Percentiles rank a stretch among this genome's conserved stretches.
Conservation (phyloP, 2,113 vertebrate genomes). For the Spermophilus dauricus region DNA sequence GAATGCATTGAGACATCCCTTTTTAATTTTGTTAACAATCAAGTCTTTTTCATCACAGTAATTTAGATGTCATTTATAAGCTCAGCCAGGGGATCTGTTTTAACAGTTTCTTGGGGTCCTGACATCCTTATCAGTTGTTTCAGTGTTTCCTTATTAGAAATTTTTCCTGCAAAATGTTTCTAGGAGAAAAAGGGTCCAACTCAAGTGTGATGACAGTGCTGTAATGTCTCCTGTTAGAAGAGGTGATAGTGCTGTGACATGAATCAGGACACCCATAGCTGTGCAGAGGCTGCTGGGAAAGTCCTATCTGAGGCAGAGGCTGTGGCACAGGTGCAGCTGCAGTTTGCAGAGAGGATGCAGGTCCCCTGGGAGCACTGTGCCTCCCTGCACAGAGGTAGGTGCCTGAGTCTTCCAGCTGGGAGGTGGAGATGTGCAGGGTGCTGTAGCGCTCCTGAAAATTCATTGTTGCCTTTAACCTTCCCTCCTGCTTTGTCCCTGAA, state of each 20-base stretch:
- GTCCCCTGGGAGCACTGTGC: conserved; percentile 10
- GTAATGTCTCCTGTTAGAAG: not conserved
- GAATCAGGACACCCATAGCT: not conserved
- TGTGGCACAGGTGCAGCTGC: not conserved
- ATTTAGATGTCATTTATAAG: not conserved
- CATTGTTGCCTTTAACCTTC: not conserved
- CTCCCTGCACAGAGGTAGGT: not conserved
- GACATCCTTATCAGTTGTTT: not conserved
- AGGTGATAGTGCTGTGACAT: not conserved
- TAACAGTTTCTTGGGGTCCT: not conserved
- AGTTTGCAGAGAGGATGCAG: not conserved
- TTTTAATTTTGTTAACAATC: too few relatives aligned
- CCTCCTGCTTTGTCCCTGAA: not conserved
- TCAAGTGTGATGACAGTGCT: not conserved
- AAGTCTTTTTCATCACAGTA: not conserved
- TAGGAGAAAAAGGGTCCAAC: not conserved
- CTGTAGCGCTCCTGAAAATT: not conserved
- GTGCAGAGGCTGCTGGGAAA: not conserved
- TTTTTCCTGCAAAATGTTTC: not conserved
- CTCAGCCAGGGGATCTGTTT: not conserved
- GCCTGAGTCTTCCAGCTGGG: conserved; percentile 13
- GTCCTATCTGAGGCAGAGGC: fast-evolving
- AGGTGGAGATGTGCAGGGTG: not conserved
- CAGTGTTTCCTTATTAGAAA: fast-evolving
- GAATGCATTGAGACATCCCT: too few relatives aligned